phyloP scores from a whole-genome alignment of 2,113 vertebrate genomes.

The Prionailurus bengalensis region DNA sequence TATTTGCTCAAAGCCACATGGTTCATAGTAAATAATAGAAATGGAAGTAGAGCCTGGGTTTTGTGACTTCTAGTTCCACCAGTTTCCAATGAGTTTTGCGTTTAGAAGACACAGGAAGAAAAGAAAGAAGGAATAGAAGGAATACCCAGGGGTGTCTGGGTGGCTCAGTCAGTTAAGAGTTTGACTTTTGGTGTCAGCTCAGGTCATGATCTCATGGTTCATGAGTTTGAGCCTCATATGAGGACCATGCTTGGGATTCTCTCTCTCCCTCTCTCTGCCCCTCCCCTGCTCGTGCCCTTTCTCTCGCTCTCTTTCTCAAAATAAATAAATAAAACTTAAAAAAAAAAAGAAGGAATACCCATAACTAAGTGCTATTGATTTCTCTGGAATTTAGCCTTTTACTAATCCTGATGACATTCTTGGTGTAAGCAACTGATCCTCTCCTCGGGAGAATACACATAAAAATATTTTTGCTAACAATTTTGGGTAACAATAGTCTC shows the following conservation, averaged over 20 bases:
- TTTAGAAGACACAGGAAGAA: slow-evolving; percentile 11
- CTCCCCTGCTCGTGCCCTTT: too few species aligned
- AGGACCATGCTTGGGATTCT: too few species aligned
- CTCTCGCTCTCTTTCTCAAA: too few species aligned
- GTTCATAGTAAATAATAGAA: slow-evolving; percentile 50
- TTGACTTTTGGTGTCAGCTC: too few species aligned
- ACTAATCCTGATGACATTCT: slow-evolving; percentile 16
- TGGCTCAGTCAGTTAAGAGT: too few species aligned
- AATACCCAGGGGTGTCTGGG: not conserved
- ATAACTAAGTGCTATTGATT: not conserved
- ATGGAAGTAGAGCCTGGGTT: not conserved
- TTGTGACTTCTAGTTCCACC: slow-evolving; percentile 1
- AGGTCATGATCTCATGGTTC: too few species aligned
- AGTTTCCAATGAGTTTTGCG: slow-evolving; percentile 41
- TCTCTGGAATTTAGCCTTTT: not conserved
- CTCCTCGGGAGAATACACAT: not conserved
- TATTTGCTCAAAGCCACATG: slow-evolving; percentile 9
- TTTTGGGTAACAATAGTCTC: not conserved
- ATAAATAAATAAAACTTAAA: too few species aligned
- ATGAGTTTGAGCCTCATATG: too few species aligned
- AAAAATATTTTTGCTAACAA: not conserved
- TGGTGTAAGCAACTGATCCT: not conserved
- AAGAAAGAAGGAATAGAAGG: not conserved
- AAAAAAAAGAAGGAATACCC: not conserved
- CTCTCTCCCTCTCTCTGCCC: too few species aligned